phyloP scores from a whole-genome alignment of 53 echinoderm and acorn worm genomes.

The Luidia sarsii region DNA sequence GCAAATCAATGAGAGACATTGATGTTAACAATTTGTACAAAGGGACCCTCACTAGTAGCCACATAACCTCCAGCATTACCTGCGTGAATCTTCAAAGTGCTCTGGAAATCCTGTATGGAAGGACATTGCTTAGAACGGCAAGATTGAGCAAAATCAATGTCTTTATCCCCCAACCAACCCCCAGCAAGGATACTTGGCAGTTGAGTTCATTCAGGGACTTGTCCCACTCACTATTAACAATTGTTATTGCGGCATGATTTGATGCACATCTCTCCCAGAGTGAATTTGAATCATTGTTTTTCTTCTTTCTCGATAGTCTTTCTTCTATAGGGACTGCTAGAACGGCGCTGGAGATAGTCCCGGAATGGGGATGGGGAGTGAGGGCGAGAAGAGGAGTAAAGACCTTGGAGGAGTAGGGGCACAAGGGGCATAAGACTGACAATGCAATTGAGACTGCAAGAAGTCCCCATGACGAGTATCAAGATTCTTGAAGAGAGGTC shows the following conservation, averaged over 20 bases:
- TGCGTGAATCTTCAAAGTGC: background rate
- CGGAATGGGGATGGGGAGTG: no score
- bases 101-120: slow-evolving; percentile 6
- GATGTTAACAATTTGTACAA: background rate
- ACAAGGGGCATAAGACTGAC: no score
- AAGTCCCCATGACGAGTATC: no score
- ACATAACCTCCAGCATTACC: slow-evolving; percentile 1
- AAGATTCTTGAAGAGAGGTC: no score
- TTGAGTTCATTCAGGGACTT: slow-evolving; percentile 62
- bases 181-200: no score
- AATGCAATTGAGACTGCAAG: no score
- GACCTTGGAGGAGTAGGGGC: no score
- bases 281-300: slow-evolving; percentile 57
- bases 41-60: background rate
- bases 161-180: slow-evolving; percentile 9
- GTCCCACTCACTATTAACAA: slow-evolving; percentile 57
- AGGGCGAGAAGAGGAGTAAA: no score
- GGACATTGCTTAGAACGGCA: slow-evolving; percentile 3
- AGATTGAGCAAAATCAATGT: slow-evolving; percentile 20
- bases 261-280: slow-evolving; percentile 59
- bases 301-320: no score
- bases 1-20: background rate
- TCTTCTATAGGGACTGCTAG: no score
- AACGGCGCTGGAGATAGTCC: no score
- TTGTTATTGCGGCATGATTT: slow-evolving; percentile 57